These are phyloP conservation scores for Coelopa frigida DNA, from an alignment of 1,140 invertebrate species.

Conservation along the genomic window DNA sequence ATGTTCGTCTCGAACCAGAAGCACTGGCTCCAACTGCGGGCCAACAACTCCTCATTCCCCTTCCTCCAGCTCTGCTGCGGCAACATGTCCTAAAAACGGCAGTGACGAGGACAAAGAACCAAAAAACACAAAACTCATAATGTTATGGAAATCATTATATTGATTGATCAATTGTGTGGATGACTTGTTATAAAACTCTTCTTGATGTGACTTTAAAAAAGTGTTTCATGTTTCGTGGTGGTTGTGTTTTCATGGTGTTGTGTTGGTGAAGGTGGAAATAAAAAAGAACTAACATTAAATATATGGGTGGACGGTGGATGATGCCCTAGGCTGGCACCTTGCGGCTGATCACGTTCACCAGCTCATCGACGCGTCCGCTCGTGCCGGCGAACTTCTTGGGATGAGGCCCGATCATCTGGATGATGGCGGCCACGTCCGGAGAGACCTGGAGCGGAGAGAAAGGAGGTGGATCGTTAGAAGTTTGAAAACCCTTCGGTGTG, in stretches of 20 bases:
- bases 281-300: background rate
- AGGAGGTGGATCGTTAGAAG: background rate
- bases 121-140: background rate
- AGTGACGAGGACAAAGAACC: background rate
- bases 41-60: slow-evolving; percentile 39
- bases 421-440: slow-evolving; percentile 78
- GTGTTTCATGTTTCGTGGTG: background rate
- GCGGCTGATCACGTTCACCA: slow-evolving; percentile 65
- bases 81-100: slow-evolving; percentile 14
- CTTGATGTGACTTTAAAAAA: slow-evolving; percentile 8
- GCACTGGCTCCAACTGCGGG: slow-evolving; percentile 72
- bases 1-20: slow-evolving; percentile 87
- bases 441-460: slow-evolving; percentile 30
- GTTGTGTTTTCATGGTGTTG: slow-evolving; percentile 6
- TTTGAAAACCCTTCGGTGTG: too few relatives aligned
- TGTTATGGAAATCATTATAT: background rate
- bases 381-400: slow-evolving; percentile 73
- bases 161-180: background rate
- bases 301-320: background rate
- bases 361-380: slow-evolving; percentile 70
- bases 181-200: slow-evolving; percentile 4
- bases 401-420: slow-evolving; percentile 88
- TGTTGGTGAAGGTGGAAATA: background rate
- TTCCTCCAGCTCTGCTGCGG: slow-evolving; percentile 35
- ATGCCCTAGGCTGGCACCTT: slow-evolving; percentile 48